phyloP scores from a whole-genome alignment of 2,113 vertebrate genomes.

The Elephantulus edwardii region DNA sequence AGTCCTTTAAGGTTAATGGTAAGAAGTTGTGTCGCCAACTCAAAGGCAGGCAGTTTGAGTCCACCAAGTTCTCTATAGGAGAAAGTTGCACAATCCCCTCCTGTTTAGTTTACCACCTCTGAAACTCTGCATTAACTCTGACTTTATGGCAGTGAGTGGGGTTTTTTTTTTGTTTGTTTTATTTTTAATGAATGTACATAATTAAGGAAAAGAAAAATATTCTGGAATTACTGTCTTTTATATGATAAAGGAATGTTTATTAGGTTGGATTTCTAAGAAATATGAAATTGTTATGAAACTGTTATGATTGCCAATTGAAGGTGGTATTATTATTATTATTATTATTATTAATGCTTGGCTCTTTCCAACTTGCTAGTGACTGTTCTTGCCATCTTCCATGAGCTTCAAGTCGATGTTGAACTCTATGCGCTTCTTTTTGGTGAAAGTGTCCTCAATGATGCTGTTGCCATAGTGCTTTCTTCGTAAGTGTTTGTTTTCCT shows the following conservation, averaged over 20 bases:
- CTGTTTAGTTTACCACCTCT: too few species aligned
- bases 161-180: too few species aligned
- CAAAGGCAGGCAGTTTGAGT: too few species aligned
- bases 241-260: conserved; percentile 43
- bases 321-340: not conserved
- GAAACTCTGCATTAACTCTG: too few species aligned
- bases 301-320: not conserved
- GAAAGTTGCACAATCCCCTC: too few species aligned
- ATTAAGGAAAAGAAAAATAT: conserved; percentile 40
- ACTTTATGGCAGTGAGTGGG: too few species aligned
- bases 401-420: conserved; percentile 97
- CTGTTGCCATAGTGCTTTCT: conserved; percentile 96
- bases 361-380: conserved; percentile 89
- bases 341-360: conserved; percentile 59
- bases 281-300: conserved; percentile 25
- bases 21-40: too few species aligned
- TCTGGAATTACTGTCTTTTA: conserved; percentile 42
- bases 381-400: conserved; percentile 98
- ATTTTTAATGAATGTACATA: not conserved
- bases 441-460: conserved; percentile 98
- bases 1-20: conserved; percentile 5
- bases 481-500: conserved; percentile 91
- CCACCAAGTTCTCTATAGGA: too few species aligned
- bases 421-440: conserved; percentile 98
- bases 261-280: conserved; percentile 29